phyloP scores from a whole-genome alignment of 2,113 vertebrate species.

The Fulica atra region DNA sequence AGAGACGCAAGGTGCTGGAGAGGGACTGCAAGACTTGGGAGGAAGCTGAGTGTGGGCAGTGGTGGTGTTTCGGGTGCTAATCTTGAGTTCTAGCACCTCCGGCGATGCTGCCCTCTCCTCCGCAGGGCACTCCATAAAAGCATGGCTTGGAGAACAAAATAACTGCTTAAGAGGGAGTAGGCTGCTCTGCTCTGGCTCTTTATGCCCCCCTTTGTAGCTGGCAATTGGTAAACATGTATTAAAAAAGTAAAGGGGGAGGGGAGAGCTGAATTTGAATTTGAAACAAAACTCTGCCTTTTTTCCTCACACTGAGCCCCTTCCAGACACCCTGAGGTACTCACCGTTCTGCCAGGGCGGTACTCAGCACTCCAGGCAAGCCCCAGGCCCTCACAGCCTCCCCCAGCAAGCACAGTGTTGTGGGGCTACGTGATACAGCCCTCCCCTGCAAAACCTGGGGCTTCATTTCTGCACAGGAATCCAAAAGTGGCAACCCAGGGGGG shows the following conservation, averaged over 20 bases:
- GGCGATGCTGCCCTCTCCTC: background rate
- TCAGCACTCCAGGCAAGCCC: background rate
- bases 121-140: background rate
- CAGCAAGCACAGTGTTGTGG: background rate
- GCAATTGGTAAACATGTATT: background rate
- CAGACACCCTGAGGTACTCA: background rate
- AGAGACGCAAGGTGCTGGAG: background rate
- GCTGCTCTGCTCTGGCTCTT: background rate
- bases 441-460: constrained; percentile 3
- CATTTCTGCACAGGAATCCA: background rate
- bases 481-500: constrained; percentile 38
- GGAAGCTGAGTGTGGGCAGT: background rate
- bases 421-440: background rate
- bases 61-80: background rate
- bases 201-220: background rate
- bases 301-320: background rate
- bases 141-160: background rate
- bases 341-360: background rate
- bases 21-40: background rate
- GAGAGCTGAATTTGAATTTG: background rate
- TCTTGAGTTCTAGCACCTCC: background rate
- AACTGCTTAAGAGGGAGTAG: background rate
- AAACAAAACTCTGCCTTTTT: background rate
- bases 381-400: background rate
- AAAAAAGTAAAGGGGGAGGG: too few species aligned